These are phyloP conservation scores for Tachysurus vachellii DNA, from an alignment of 2,113 vertebrate genomes.

Conservation along the genomic window DNA sequence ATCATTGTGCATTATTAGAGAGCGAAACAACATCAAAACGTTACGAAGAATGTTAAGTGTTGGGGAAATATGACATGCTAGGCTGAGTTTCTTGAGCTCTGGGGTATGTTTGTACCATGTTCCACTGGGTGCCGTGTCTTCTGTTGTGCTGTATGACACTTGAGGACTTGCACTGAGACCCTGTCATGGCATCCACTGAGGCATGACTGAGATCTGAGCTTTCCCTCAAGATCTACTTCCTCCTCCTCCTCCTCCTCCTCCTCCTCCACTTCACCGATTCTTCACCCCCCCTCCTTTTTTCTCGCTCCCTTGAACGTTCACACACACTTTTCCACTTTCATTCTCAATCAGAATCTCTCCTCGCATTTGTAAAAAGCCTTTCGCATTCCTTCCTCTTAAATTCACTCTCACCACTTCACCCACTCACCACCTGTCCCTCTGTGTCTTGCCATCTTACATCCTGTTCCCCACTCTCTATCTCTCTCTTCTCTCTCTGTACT, in stretches of 20 bases:
- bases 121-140: slow-evolving; percentile 39
- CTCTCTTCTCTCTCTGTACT: slow-evolving; percentile 60
- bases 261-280: slow-evolving; percentile 38
- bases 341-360: slow-evolving; percentile 61
- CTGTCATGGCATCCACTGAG: slow-evolving; percentile 68
- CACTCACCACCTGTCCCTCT: slow-evolving; percentile 73
- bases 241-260: neutral
- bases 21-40: neutral
- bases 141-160: slow-evolving; percentile 57
- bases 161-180: slow-evolving; percentile 57
- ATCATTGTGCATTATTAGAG: neutral
- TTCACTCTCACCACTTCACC: slow-evolving; percentile 65
- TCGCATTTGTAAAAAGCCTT: slow-evolving; percentile 43
- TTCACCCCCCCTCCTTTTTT: slow-evolving; percentile 36
- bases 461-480: slow-evolving; percentile 57
- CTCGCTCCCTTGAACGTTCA: slow-evolving; percentile 46
- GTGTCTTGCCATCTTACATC: slow-evolving; percentile 45
- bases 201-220: slow-evolving; percentile 63
- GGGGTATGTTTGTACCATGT: slow-evolving; percentile 25
- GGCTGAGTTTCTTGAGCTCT: neutral
- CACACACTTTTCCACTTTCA: slow-evolving; percentile 48
- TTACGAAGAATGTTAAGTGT: neutral
- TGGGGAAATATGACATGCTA: slow-evolving; percentile 19
- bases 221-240: slow-evolving; percentile 47
- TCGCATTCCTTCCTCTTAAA: slow-evolving; percentile 57